Evolutionary conservation across 2,113 vertebrate genomes (phyloP), one percentile per base, ranked within the genome.

Genomic region (Protobothrops mucrosquamatus): DNA sequence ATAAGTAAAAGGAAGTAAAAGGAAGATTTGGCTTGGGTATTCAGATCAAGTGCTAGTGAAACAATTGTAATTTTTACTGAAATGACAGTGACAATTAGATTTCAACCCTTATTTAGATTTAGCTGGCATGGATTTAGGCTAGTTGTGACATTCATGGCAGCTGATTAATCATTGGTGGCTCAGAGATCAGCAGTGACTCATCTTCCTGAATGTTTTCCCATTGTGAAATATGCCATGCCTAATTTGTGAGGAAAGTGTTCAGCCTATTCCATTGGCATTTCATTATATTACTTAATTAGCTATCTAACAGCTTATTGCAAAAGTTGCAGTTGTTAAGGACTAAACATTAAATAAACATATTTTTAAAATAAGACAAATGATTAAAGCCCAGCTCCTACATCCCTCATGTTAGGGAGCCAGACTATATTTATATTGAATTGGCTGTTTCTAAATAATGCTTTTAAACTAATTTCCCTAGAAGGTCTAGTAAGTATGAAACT

Each of bases 151-250:
- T 15, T 39, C 48, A 89, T 81, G 26, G 9, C 56, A 89, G 24
- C 61, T 56, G 39, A 8, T 92, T 92, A 87, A 87, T 92, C 81
- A 81, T 24, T 81, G 87, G 92, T 56, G 39, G n/a, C 14, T 88
- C 46, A 88, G 24, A 92, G 64, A 57, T 81, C 86, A 88, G 14
- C 91, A 81, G 6, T 69, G 91, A 92, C 87, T 92, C 92, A 89
- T 89, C 34, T 92, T 89, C 24, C 22, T 55, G 29, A 51, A 88
- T 74, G 34, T 55, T 92, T 88, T 10, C 29, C 54, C 88, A 92
- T 4, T 39, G 87, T 85, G 24, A 85, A 56, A 51, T 57, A 85
- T 92, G 56, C 23, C 55, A 92, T 81, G 39, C 10, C 56, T 74
- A 92, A 93, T 51, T 91, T 51, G 29, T 52, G 9, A 55, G 7